phyloP scores from a whole-genome alignment of 2,888 invertebrate genomes.

The Leptura quadrifasciata region DNA sequence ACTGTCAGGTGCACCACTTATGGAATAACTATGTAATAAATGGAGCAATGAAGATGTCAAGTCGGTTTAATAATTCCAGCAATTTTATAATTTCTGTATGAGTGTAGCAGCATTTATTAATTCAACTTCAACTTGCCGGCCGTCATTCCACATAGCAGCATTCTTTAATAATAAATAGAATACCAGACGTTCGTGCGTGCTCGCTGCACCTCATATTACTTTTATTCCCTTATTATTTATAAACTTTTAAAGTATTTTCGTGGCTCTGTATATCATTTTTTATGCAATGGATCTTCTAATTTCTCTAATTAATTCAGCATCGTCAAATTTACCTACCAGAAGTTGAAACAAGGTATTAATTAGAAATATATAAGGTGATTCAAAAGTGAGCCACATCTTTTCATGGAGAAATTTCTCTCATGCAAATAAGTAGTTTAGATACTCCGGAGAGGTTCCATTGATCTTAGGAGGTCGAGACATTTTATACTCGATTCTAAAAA shows the following conservation, averaged over 20 bases:
- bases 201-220: background rate
- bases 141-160: constrained; percentile 6
- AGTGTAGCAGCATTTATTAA: constrained; percentile 3
- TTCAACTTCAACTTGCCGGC: constrained; percentile 9
- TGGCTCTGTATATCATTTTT: background rate
- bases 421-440: too few relatives aligned
- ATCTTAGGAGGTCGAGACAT: too few relatives aligned
- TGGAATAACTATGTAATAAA: constrained; percentile 25
- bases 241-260: background rate
- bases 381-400: too few relatives aligned
- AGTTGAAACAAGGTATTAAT: too few relatives aligned
- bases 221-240: background rate
- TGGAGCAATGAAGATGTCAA: constrained; percentile 25
- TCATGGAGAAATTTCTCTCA: too few relatives aligned
- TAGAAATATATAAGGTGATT: too few relatives aligned
- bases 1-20: constrained; percentile 20
- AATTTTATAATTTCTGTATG: constrained; percentile 25
- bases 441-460: too few relatives aligned
- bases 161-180: constrained; percentile 19
- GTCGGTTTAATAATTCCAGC: constrained; percentile 16
- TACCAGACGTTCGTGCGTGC: background rate
- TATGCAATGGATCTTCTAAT: too few relatives aligned
- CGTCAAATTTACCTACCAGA: too few relatives aligned
- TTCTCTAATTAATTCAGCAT: too few relatives aligned
- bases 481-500: too few relatives aligned